phyloP scores from a whole-genome alignment of 2,113 vertebrate genomes.

The Oostethus manadensis region DNA sequence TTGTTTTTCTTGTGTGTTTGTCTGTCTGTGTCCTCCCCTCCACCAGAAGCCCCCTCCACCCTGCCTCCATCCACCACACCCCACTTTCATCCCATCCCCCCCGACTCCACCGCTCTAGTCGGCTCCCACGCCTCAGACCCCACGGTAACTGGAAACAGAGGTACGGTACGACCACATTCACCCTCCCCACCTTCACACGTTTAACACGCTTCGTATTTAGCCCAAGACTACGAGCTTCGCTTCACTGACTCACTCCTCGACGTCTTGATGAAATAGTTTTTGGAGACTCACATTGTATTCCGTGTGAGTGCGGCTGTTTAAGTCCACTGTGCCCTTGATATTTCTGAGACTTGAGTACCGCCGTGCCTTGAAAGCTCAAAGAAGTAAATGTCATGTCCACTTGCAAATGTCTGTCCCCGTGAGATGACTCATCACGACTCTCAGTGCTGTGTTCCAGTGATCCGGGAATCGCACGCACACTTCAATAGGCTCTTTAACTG shows the following conservation, averaged over 20 bases:
- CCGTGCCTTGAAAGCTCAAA: slow-evolving; percentile 41
- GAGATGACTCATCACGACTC: slow-evolving; percentile 41
- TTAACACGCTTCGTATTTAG: slow-evolving; percentile 14
- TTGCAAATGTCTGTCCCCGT: slow-evolving; percentile 49
- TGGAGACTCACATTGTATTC: slow-evolving; percentile 20
- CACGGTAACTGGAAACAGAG: slow-evolving; percentile 84
- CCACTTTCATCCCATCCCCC: slow-evolving; percentile 88
- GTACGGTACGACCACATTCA: slow-evolving; percentile 81
- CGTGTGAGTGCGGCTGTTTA: slow-evolving; percentile 23
- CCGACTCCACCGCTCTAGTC: slow-evolving; percentile 89
- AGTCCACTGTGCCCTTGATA: slow-evolving; percentile 27
- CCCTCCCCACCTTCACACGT: slow-evolving; percentile 28
- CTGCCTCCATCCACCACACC: slow-evolving; percentile 91
- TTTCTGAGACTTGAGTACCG: slow-evolving; percentile 39
- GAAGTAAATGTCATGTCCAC: slow-evolving; percentile 53
- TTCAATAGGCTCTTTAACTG: not conserved
- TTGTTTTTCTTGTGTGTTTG: slow-evolving; percentile 66
- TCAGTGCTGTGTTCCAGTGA: slow-evolving; percentile 23
- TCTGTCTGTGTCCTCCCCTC: slow-evolving; percentile 83
- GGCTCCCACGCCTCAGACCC: slow-evolving; percentile 84
- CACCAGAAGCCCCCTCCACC: slow-evolving; percentile 93
- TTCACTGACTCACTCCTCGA: slow-evolving; percentile 11
- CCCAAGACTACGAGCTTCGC: not conserved
- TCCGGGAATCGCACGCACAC: slow-evolving; percentile 16
- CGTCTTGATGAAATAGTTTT: not conserved